Percentiles rank a stretch among this genome's conserved stretches.
These are phyloP conservation scores for Opisthocomus hoazin DNA, from an alignment of 2,113 vertebrate genomes.

Conservation along the genomic window DNA sequence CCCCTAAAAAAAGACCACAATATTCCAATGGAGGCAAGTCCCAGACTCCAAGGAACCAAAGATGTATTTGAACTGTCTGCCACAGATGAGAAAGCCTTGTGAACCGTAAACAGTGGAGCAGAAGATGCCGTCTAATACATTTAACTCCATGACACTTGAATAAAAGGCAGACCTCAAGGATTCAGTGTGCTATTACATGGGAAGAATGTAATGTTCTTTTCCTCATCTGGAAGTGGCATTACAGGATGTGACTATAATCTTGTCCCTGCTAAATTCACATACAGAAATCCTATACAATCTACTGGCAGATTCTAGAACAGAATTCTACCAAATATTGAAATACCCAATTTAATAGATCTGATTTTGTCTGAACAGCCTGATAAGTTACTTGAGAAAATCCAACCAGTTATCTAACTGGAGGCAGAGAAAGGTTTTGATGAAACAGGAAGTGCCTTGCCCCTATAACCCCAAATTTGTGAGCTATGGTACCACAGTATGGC, in stretches of 20 bases:
- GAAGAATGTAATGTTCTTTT: neutral
- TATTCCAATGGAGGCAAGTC: neutral
- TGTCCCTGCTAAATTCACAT: neutral
- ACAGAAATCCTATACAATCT: neutral
- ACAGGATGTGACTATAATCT: neutral
- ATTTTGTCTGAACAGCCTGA: neutral
- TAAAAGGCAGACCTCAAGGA: neutral
- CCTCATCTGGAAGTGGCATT: neutral
- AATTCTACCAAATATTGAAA: neutral
- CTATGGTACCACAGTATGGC: neutral
- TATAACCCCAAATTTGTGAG: neutral
- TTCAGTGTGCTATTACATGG: rapidly evolving
- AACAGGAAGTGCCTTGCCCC: neutral
- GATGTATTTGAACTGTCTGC: neutral
- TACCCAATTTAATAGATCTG: neutral
- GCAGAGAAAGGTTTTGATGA: neutral
- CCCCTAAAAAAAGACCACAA: neutral
- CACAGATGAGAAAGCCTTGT: neutral
- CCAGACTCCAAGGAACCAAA: neutral
- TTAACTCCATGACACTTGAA: neutral
- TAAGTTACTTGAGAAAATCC: neutral
- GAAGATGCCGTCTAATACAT: neutral
- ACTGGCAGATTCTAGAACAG: neutral
- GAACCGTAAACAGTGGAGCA: neutral
- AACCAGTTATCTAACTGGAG: neutral